Base-by-base conservation (phyloP, 2,113 vertebrate genomes). In the Emydocephalus ijimae region DNA sequence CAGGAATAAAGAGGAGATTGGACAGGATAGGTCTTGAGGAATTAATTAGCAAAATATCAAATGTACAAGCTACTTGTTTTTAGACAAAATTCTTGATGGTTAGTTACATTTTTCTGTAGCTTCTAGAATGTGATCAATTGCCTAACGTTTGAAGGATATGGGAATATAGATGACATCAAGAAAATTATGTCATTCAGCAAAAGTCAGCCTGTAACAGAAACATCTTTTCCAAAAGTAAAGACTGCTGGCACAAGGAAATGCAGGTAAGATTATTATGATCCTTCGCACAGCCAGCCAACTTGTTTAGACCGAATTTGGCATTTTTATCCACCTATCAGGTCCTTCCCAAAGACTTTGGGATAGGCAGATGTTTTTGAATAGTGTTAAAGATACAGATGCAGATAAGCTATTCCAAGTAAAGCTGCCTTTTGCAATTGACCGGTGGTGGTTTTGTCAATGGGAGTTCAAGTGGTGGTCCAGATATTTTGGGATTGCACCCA, bases 1-100 rank as follows among this genome's bases (percentile, higher is more conserved):
- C 10, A 11, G 10, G 55, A 94, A 92, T 87, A 92, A 94, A 91
- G 24, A 94, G 2, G 0, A 94, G 23, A 64, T 87, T 26, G 90
- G 91, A 89, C 93, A 96, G 96, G 93, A 90, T 12, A 12, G 89
- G 90, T 74, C 69, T 87, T 34, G 50, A 90, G 48, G 23, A 18
- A 50, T 50, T 48, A 48, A 48, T 48, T 50, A 50, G 89, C 89
- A 92, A 54, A 91, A 93, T 89, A 64, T 61, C 93, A 92, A 95
- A 96, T 50, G 91, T 95, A 93, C 23, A 89, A 15, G 8, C 69
- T 64, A 50, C 39, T 93, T 85, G 43, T 39, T 87, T 86, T 48
- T 87, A 94, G 69, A 2, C 21, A 90, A 92, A 21, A 14, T 39
- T 29, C 86, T 23, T 29, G 59, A 89, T 55, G 88, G 57, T 48